These are phyloP conservation scores for Spodoptera picta DNA, from an alignment of 2,888 invertebrate genomes.

Conservation along the genomic window DNA sequence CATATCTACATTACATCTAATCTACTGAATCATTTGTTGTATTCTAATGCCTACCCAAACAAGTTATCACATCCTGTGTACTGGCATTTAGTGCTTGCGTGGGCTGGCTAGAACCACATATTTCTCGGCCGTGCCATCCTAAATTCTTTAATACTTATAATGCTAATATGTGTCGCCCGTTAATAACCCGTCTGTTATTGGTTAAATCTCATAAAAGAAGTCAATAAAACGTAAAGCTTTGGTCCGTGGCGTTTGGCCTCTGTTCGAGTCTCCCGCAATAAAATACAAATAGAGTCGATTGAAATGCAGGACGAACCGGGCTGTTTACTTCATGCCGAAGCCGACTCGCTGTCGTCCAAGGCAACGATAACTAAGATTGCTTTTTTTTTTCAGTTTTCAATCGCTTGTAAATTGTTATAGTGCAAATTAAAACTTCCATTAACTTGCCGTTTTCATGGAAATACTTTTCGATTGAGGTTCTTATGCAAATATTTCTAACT, in stretches of 20 bases:
- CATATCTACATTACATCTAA: slow-evolving; percentile 15
- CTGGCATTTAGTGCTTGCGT: slow-evolving; percentile 29
- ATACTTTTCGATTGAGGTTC: slow-evolving; percentile 17
- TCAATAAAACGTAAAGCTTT: slow-evolving; percentile 82
- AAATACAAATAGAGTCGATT: slow-evolving; percentile 86
- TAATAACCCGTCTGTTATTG: slow-evolving; percentile 20
- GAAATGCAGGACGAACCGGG: slow-evolving; percentile 83
- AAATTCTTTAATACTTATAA: slow-evolving; percentile 10
- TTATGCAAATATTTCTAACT: slow-evolving; percentile 3
- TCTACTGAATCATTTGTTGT: slow-evolving; percentile 3
- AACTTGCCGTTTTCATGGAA: slow-evolving; percentile 31
- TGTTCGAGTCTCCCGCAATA: slow-evolving; percentile 78
- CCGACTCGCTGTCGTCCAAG: slow-evolving; percentile 70
- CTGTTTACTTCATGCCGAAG: slow-evolving; percentile 81
- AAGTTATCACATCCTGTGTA: slow-evolving; percentile 14
- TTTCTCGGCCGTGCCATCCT: slow-evolving; percentile 8
- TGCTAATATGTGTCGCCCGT: slow-evolving; percentile 22
- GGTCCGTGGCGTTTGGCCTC: slow-evolving; percentile 70
- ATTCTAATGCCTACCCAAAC: slow-evolving; percentile 18
- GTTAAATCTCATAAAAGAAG: slow-evolving; percentile 74
- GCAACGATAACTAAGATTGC: slow-evolving; percentile 84
- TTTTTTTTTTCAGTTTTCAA: slow-evolving; percentile 82
- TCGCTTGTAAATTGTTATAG: slow-evolving; percentile 81
- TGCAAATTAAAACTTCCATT: slow-evolving; percentile 73
- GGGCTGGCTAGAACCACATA: slow-evolving; percentile 4